Evolutionary conservation across 2,113 vertebrate genomes (phyloP).

Genomic region (Nothobranchius furzeri): DNA sequence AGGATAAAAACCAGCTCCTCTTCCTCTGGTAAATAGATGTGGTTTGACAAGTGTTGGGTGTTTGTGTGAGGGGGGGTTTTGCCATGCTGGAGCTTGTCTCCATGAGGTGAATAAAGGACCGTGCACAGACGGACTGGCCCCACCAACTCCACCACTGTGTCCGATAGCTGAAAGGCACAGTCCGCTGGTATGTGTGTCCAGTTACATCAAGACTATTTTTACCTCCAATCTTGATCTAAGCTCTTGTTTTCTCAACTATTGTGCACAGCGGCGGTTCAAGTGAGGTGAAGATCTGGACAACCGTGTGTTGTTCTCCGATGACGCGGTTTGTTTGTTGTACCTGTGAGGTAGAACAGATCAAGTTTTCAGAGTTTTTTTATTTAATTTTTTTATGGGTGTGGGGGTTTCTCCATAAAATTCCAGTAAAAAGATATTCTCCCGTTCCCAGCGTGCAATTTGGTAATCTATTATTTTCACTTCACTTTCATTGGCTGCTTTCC

Average conservation of each 20-base stretch:
- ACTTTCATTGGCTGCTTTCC: neutral
- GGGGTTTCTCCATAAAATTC: conserved; percentile 8
- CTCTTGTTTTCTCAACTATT: conserved; percentile 36
- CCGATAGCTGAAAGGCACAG: conserved; percentile 63
- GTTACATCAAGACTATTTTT: conserved; percentile 74
- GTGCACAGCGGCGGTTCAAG: neutral
- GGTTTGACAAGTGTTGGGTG: conserved; percentile 56
- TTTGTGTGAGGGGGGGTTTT: conserved; percentile 59
- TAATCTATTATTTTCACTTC: conserved; percentile 14
- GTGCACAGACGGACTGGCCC: conserved; percentile 70
- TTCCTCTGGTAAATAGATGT: conserved; percentile 63
- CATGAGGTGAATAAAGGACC: conserved; percentile 37
- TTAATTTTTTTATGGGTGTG: neutral
- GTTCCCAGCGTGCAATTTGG: conserved; percentile 41
- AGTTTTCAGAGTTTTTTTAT: too few relatives aligned
- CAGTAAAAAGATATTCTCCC: conserved; percentile 46
- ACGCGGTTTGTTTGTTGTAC: neutral
- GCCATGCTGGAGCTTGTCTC: conserved; percentile 62
- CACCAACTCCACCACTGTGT: conserved; percentile 59
- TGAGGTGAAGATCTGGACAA: conserved; percentile 2
- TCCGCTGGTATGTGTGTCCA: conserved; percentile 68
- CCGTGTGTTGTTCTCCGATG: neutral
- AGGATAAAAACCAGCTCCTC: conserved; percentile 54
- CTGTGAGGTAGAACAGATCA: conserved; percentile 20
- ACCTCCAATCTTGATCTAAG: conserved; percentile 47